Evolutionary conservation across 2,113 vertebrate genomes (phyloP), one percentile per base, ranked within the genome.

Genomic region (Meleagris gallopavo): DNA sequence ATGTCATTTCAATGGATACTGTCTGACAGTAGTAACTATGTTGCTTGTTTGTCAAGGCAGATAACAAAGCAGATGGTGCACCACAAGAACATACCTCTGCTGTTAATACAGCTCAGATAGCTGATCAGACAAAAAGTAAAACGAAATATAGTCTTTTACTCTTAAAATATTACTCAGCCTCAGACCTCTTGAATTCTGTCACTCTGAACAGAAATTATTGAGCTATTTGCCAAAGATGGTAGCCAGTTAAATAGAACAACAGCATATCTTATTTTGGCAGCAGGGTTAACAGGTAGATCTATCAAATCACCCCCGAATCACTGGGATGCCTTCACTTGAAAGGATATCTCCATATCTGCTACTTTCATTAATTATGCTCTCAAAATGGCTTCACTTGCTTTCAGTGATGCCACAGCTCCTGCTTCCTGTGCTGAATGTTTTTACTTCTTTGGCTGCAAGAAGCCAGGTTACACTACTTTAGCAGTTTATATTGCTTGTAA

Each of bases 291-390:
- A 91, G 78, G 81, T 83, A 94, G 75, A 94, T 94, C 75, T 20
- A 76, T 91, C 69, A 94, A 95, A 76, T 27, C 71, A 64, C 41
- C 76, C 55, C 50, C 74, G 87, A 60, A 91, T 67, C 17, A 58
- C 55, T 32, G 30, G 17, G 30, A 10, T 58, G 55, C 55, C n/a
- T 58, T 65, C 71, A 86, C 62, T 36, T 16, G 27, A 61, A 90
- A 91, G 32, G 46, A 80, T 60, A 55, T 77, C 72, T 91, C 71
- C 75, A 79, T 67, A 89, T n/a, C 93, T 94, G 94, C 84, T 88
- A 38, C 78, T 91, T 40, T 52, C 60, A 46, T 66, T 89, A 76
- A 62, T 80, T 71, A 80, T 52, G 32, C 13, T 74, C 41, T 83
- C 74, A 70, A 73, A 93, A 64, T 30, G 36, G 72, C 40, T 89